phyloP scores from a whole-genome alignment of 1,140 invertebrate species.

The Tribolium madens region DNA sequence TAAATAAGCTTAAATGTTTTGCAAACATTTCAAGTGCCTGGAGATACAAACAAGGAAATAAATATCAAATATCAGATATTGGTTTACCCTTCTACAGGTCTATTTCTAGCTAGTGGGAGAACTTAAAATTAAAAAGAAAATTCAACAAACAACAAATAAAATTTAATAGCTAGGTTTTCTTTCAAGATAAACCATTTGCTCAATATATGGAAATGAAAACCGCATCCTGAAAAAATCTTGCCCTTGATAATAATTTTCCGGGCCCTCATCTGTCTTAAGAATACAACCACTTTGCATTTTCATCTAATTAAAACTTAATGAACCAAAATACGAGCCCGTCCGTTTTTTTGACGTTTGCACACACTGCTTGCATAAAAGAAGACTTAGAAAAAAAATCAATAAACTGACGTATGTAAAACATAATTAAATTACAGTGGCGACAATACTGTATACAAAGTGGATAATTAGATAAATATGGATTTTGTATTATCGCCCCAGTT shows the following conservation, averaged over 20 bases:
- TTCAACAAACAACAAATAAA: neutral
- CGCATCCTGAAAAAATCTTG: neutral
- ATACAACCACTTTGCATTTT: constrained; percentile 13
- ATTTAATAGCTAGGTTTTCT: neutral
- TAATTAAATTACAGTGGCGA: neutral
- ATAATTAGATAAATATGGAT: neutral
- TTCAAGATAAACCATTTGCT: neutral
- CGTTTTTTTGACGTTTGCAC: constrained; percentile 7
- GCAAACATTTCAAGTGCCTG: neutral
- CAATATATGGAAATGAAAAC: constrained; percentile 7
- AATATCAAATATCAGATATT: neutral
- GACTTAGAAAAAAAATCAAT: neutral
- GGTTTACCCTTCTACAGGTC: neutral
- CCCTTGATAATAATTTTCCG: constrained; percentile 6
- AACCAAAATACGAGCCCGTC: neutral
- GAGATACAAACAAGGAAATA: neutral
- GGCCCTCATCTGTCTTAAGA: constrained; percentile 4
- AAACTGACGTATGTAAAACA: neutral
- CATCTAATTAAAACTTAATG: constrained; percentile 19
- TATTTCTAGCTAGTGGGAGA: neutral
- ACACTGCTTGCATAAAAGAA: neutral
- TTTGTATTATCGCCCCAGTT: neutral
- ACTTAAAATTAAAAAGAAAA: neutral
- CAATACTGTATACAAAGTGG: neutral
- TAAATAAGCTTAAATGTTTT: neutral